Conservation (phyloP, 2,797 vertebrate species). For the Eremophila alpestris region DNA sequence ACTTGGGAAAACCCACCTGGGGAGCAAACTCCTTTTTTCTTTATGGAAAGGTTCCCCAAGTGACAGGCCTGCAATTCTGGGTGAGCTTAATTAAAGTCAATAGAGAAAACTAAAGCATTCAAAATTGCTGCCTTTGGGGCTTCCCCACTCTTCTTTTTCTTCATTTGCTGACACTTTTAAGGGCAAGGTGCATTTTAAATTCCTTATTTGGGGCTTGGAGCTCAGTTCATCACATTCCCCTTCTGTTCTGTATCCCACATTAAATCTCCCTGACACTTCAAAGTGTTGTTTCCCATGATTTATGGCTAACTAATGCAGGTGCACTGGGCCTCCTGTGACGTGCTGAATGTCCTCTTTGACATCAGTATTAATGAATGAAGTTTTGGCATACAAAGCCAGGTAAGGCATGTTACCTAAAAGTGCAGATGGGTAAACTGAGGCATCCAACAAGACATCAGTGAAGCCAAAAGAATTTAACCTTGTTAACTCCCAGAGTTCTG, state of each 20-base stretch:
- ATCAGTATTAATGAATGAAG: constrained; percentile 42
- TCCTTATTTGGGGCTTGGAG: constrained; percentile 48
- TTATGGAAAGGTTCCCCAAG: constrained; percentile 73
- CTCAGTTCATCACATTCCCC: constrained; percentile 53
- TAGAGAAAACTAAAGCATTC: constrained; percentile 75
- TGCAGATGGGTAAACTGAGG: constrained; percentile 39
- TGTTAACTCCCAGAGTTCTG: background rate
- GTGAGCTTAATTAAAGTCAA: constrained; percentile 81
- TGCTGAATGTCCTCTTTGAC: constrained; percentile 37
- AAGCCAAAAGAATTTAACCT: background rate
- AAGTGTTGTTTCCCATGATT: constrained; percentile 61
- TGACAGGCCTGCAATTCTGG: constrained; percentile 78
- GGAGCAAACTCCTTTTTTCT: constrained; percentile 78
- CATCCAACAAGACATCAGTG: background rate
- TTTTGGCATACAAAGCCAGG: constrained; percentile 39
- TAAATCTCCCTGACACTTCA: constrained; percentile 61
- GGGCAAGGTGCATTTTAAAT: constrained; percentile 67
- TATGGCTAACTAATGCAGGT: constrained; percentile 61
- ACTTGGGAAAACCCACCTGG: constrained; percentile 78
- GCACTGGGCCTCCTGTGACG: constrained; percentile 42
- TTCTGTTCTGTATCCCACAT: constrained; percentile 66
- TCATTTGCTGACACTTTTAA: constrained; percentile 72
- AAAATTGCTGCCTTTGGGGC: constrained; percentile 70
- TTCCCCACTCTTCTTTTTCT: constrained; percentile 59
- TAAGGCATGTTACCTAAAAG: background rate